Evolutionary conservation across 2,113 vertebrate genomes (phyloP).

Genomic region (Arenaria interpres): DNA sequence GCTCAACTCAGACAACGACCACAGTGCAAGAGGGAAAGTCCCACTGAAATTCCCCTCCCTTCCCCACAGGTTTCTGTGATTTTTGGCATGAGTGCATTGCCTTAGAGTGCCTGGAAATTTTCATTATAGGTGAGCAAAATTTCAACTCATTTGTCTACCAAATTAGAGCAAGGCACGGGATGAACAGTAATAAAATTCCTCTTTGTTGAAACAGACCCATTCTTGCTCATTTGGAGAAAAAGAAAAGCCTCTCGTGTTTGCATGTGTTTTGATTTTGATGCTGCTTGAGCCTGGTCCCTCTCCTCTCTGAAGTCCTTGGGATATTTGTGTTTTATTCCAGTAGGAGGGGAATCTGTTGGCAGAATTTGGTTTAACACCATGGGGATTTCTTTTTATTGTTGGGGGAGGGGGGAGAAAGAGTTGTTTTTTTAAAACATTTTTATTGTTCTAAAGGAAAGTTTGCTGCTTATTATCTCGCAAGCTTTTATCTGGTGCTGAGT

Average conservation of each 20-base stretch:
- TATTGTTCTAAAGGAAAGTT: conserved; percentile 60
- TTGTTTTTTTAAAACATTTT: not conserved
- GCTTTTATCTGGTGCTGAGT: conserved; percentile 78
- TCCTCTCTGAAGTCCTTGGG: not conserved
- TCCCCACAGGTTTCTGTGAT: conserved; percentile 61
- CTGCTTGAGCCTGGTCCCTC: not conserved
- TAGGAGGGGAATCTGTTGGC: not conserved
- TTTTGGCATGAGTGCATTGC: conserved; percentile 42
- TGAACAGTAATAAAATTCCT: conserved; percentile 42
- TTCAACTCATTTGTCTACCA: conserved; percentile 57
- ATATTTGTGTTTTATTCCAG: not conserved
- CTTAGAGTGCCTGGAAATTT: conserved; percentile 68
- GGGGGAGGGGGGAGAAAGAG: too few relatives aligned
- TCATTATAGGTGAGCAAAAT: conserved; percentile 61
- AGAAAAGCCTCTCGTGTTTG: not conserved
- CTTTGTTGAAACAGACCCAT: not conserved
- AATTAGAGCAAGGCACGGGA: conserved; percentile 16
- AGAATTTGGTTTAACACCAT: not conserved
- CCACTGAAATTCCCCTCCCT: conserved; percentile 66
- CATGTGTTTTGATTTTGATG: conserved; percentile 50
- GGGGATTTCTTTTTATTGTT: not conserved
- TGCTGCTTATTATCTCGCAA: conserved; percentile 64
- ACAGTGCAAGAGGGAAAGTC: conserved; percentile 60
- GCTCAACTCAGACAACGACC: conserved; percentile 11
- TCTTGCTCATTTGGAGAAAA: conserved; percentile 52